Evolutionary conservation across 2,113 vertebrate species (phyloP), one percentile per base, ranked within the genome.

Genomic region (Poeciliopsis occidentalis): DNA sequence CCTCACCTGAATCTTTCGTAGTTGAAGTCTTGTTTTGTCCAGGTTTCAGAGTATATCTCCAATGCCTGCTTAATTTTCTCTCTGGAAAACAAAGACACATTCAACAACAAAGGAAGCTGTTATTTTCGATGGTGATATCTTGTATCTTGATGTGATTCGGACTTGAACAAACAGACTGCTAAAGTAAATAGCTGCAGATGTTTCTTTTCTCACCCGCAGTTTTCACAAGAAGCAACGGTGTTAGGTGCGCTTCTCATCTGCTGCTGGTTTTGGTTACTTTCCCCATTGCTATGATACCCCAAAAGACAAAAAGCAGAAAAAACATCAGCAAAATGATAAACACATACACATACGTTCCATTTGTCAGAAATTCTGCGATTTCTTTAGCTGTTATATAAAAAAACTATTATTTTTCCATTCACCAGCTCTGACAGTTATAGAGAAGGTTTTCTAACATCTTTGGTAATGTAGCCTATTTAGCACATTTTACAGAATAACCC

Each of bases 1-100:
- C 32, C 72, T 87, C 77, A 95, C 94, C 93, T 94, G 87, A 94
- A 92, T 27, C 73, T 88, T 32, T 74, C 47, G 27, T 81, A 81
- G 66, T 91, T 92, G 5, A 73, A 71, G 30, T 93, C 90, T 24
- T 91, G 79, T 74, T 75, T 94, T 64, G 60, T 83, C 93, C 94
- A 95, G 57, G 51, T 27, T 12, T 75, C n/a, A 57, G 87, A 84
- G 65, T 92, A 88, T 12, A 37, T 63, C 41, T 80, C 61, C 37
- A 80, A 1, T 3, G 85, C 69, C 41, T 88, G 88, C 13, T 83
- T 13, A 41, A 92, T 90, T 26, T 85, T 26, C 29, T 79, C 60
- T 67, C 90, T 83, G 81, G 41, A 44, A 75, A 12, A 80, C 66
- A 75, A 4, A 73, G 15, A 65, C 15, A 89, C 29, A 82, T 15